Evolutionary conservation across 2,113 vertebrate species (phyloP).

Genomic region (Eupsittula cactorum): DNA sequence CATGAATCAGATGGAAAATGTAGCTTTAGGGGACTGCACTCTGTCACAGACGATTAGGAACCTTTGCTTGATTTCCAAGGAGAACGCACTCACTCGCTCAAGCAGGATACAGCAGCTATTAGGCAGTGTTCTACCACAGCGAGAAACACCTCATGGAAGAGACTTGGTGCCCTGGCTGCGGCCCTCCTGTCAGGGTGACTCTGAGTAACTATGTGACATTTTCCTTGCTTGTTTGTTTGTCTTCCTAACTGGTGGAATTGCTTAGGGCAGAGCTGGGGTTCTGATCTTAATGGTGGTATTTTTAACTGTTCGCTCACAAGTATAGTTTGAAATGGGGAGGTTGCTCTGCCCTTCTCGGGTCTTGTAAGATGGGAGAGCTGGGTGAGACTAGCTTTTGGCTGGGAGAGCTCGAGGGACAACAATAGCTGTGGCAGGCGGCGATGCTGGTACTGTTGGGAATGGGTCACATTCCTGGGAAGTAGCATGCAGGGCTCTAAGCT

Average conservation of each 20-base stretch:
- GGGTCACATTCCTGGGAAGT: not conserved
- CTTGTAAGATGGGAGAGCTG: not conserved
- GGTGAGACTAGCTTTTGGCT: not conserved
- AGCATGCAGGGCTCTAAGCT: not conserved
- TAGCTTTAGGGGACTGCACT: constrained; percentile 36
- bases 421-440: not conserved
- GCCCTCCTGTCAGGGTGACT: not conserved
- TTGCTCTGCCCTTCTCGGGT: not conserved
- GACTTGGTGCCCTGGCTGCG: not conserved
- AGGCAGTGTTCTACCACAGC: not conserved
- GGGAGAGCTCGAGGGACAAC: not conserved
- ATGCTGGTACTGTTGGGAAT: not conserved
- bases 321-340: rapidly evolving
- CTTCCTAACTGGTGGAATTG: not conserved
- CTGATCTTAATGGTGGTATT: not conserved
- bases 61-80: constrained; percentile 38
- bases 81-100: constrained; percentile 6
- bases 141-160: not conserved
- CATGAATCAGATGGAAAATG: constrained; percentile 68
- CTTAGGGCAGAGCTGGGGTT: not conserved
- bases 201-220: not conserved
- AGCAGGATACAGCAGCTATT: constrained; percentile 35
- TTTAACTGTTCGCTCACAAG: not conserved
- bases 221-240: not conserved
- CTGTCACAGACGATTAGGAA: constrained; percentile 55